These are phyloP conservation scores for Poecile atricapillus DNA, from an alignment of 2,113 vertebrate species.

Conservation along the genomic window DNA sequence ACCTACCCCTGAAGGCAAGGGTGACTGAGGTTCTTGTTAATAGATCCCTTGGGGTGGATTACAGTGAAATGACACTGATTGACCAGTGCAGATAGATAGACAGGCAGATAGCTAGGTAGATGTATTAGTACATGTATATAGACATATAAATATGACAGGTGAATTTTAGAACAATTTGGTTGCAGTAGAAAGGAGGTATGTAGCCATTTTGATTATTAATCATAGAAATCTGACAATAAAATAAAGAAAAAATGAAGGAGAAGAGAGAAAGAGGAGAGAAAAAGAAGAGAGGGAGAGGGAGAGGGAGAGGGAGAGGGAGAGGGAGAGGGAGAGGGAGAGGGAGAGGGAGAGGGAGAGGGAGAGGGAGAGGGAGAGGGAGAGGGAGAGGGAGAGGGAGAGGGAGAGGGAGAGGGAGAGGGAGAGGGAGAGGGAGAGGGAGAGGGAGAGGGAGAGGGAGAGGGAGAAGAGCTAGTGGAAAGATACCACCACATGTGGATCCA, in stretches of 20 bases:
- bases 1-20: neutral
- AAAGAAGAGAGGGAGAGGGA: neutral
- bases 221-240: neutral
- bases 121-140: neutral
- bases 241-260: accelerated
- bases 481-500: neutral
- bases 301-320: neutral
- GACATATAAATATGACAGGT: neutral
- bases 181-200: neutral
- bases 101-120: neutral
- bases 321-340: too few species aligned
- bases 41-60: neutral
- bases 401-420: too few species aligned
- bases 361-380: too few species aligned
- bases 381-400: neutral
- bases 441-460: too few species aligned
- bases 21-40: neutral
- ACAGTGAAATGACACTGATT: neutral
- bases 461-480: too few species aligned
- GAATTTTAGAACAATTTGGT: neutral
- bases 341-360: too few species aligned
- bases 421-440: too few species aligned
- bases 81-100: too few species aligned
- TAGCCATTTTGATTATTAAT: neutral
- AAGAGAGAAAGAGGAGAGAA: neutral